A percentile compares a stretch with the other conserved stretches of the same genome.
Conservation (phyloP, 2,113 vertebrate genomes). For the Cardinalis cardinalis region DNA sequence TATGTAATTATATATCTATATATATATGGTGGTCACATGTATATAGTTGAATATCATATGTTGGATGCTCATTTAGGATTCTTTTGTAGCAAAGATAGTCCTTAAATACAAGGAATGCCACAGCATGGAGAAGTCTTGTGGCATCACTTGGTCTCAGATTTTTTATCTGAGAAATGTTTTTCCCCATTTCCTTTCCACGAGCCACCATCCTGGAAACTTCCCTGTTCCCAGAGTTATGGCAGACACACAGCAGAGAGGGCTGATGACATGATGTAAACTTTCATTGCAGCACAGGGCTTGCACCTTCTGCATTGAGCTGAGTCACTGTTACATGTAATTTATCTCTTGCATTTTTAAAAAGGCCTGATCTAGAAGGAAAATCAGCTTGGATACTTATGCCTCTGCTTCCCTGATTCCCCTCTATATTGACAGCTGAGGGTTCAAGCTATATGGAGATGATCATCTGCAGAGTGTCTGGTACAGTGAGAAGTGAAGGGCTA, state of each 20-base stretch:
- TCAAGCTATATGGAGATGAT: not conserved
- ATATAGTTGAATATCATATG: not conserved
- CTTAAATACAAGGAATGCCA: not conserved
- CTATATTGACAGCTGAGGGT: not conserved
- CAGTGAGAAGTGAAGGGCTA: not conserved
- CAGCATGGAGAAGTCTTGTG: rapidly evolving
- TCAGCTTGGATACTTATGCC: not conserved
- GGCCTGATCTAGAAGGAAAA: not conserved
- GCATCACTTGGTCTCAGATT: not conserved
- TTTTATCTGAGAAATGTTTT: not conserved
- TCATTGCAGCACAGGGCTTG: not conserved
- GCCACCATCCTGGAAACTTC: not conserved
- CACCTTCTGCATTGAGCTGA: not conserved
- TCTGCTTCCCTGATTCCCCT: not conserved
- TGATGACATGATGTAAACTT: not conserved
- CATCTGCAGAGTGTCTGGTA: not conserved
- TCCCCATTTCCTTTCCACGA: not conserved
- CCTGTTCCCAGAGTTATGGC: not conserved
- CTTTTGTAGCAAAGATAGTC: not conserved
- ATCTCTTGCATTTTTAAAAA: not conserved
- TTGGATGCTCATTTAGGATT: not conserved
- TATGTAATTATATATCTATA: too few species aligned
- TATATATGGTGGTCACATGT: not conserved
- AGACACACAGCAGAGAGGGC: not conserved
- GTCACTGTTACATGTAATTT: not conserved